Conservation (phyloP, 2,113 vertebrate species). For the Neolamprologus sp. region DNA sequence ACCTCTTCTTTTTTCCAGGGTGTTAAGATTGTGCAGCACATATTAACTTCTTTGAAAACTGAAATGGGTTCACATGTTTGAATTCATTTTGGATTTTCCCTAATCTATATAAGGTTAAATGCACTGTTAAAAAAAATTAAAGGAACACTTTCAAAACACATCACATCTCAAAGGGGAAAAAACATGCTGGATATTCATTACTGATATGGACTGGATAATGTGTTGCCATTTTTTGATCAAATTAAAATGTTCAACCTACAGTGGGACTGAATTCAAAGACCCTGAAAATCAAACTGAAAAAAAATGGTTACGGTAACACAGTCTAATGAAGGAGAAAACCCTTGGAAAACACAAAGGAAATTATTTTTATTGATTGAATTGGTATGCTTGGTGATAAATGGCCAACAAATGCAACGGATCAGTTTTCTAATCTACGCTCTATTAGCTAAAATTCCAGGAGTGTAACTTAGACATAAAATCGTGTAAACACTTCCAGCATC, state of each 20-base stretch:
- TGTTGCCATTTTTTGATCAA: not conserved
- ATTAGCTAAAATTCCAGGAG: not conserved
- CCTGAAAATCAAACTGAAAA: not conserved
- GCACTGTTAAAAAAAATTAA: not conserved
- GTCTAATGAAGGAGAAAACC: not conserved
- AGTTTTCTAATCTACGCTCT: not conserved
- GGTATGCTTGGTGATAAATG: not conserved
- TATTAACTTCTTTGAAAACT: not conserved
- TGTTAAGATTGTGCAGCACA: accelerated
- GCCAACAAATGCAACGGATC: not conserved
- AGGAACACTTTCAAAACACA: not conserved
- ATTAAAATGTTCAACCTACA: not conserved
- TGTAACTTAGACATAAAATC: not conserved
- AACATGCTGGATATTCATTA: accelerated
- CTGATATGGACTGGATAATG: not conserved
- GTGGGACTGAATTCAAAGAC: not conserved
- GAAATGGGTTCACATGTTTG: not conserved
- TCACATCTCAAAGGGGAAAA: not conserved
- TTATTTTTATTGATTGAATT: not conserved
- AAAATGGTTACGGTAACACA: not conserved
- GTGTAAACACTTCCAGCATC: not conserved
- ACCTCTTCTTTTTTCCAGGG: not conserved
- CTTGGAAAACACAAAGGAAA: accelerated
- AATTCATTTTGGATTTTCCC: accelerated
- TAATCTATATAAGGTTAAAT: not conserved